Conservation (phyloP, 37 sponge, comb jelly and placozoan species). For the Axinella damicornis region DNA sequence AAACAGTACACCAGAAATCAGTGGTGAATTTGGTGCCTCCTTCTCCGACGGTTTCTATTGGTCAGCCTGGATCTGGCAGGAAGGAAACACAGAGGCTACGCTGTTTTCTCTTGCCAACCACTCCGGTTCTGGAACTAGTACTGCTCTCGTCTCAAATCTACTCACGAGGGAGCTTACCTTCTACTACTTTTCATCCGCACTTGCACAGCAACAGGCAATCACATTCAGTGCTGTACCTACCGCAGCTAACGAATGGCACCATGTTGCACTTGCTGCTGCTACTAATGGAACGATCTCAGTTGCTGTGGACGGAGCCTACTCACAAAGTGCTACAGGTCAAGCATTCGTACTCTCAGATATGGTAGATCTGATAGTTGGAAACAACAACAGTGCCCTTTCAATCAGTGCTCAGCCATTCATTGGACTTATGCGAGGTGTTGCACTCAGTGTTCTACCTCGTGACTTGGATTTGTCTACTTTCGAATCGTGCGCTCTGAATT, state of each 20-base stretch:
- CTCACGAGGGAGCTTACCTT: background rate
- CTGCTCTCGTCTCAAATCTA: constrained; percentile 17
- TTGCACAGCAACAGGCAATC: constrained; percentile 4
- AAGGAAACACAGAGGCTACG: background rate
- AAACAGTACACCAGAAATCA: background rate
- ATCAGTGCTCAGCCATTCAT: constrained; percentile 8
- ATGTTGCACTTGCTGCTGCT: constrained; percentile 8
- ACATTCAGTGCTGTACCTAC: background rate
- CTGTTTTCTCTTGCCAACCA: constrained; percentile 4
- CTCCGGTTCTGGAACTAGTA: background rate
- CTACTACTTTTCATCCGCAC: constrained; percentile 10
- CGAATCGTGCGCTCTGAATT: constrained; percentile 31
- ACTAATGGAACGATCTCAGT: constrained; percentile 9
- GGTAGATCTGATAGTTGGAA: background rate
- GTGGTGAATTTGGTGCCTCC: background rate
- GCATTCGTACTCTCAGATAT: background rate
- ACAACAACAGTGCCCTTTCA: background rate
- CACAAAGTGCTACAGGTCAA: background rate
- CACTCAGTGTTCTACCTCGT: background rate
- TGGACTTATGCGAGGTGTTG: constrained; percentile 54
- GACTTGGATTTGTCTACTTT: background rate
- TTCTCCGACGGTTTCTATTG: constrained; percentile 15
- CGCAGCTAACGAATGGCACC: constrained; percentile 16
- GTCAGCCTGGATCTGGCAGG: constrained; percentile 60
- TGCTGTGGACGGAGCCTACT: constrained; percentile 12